Evolutionary conservation across 2,113 vertebrate genomes (phyloP), one percentile per base, ranked within the genome.

Genomic region (Periophthalmus modestus): DNA sequence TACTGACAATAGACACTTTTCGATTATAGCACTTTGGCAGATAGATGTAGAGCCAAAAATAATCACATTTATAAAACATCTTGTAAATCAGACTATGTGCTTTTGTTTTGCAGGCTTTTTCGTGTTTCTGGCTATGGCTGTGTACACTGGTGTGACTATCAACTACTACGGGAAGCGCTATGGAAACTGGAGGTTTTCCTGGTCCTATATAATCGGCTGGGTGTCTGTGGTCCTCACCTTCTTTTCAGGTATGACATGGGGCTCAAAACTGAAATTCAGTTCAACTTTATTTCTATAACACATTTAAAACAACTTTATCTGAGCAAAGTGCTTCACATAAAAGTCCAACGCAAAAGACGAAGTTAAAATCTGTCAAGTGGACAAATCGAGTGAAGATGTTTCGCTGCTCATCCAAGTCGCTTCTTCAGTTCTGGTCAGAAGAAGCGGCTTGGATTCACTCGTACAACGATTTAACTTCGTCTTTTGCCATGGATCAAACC

Each of bases 171-270:
- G 91, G 23, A 92, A 92, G 73, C 87, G 88, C 54, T 92, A 93
- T 62, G 88, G 91, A 62, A 90, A 89, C 84, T 92, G 90, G 91
- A 88, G 91, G 66, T 93, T 93, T 78, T 93, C 92, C 74, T 93
- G 89, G 90, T 93, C 91, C 10, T 93, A 91, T 66, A 91, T 93
- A 74, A 86, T 92, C 19, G 91, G 91, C 77, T 93, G 92, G 91
- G 90, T 93, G 84, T 90, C 92, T 13, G 84, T 92, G 77, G 87
- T 89, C 61, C 90, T 93, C 77, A 92, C 83, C 23, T 92, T 93
- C 74, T 92, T 93, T 90, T 93, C 91, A 91, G 92, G 93, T 91
- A 86, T 1, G 85, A 69, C 50, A 55, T 43, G 46, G 11, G 58
- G 43, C 39, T 19, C 23, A 69, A 52, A 28, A 28, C 28, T 28